phyloP scores from a whole-genome alignment of 2,797 vertebrate species.

The Sebastes nivosus region DNA sequence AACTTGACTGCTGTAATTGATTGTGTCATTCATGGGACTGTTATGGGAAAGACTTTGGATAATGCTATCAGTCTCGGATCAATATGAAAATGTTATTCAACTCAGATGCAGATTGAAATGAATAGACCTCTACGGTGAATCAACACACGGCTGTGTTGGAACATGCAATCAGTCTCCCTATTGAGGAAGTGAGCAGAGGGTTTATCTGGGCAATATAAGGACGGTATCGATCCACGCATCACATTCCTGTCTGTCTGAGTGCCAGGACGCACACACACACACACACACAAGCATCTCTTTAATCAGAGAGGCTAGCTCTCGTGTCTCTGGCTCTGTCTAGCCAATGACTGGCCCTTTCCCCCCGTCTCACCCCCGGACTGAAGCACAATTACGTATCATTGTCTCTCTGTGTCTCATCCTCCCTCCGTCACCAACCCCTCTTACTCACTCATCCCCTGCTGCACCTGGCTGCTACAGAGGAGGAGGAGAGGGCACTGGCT shows the following conservation, averaged over 20 bases:
- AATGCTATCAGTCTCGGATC: constrained; percentile 49
- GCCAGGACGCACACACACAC: constrained; percentile 27
- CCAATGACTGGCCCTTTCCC: constrained; percentile 1
- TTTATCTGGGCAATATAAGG: constrained; percentile 52
- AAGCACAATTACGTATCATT: constrained; percentile 8
- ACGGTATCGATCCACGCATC: constrained; percentile 49
- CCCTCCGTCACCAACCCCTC: constrained; percentile 9
- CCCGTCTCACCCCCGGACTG: neutral
- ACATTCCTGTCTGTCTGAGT: constrained; percentile 34
- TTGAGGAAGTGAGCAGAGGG: neutral
- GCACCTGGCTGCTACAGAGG: constrained; percentile 21
- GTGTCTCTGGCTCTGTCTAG: constrained; percentile 27
- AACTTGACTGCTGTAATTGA: constrained; percentile 25
- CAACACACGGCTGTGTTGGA: constrained; percentile 35
- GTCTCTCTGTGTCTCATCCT: constrained; percentile 5
- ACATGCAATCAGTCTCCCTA: constrained; percentile 42
- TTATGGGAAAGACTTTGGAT: constrained; percentile 47
- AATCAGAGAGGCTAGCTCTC: constrained; percentile 45
- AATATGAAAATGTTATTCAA: constrained; percentile 58
- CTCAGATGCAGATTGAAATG: constrained; percentile 52
- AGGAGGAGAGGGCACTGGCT: neutral
- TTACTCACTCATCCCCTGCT: constrained; percentile 13
- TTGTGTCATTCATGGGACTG: constrained; percentile 21
- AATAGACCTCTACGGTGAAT: constrained; percentile 46
- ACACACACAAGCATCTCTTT: constrained; percentile 17